phyloP scores from a whole-genome alignment of 2,113 vertebrate genomes.

The Delphinus delphis region DNA sequence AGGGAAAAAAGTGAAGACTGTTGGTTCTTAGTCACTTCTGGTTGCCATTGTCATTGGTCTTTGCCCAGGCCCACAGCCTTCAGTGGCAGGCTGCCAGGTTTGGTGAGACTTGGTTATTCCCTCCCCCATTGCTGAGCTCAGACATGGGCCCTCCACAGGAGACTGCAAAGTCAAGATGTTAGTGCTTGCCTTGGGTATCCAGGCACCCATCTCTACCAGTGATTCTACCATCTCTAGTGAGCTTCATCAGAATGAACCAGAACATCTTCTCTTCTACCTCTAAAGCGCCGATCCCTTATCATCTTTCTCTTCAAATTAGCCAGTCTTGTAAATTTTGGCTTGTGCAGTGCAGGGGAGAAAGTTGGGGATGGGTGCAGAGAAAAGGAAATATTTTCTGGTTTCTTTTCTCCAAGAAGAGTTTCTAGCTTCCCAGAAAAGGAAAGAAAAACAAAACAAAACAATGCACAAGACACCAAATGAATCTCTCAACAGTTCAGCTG shows the following conservation, averaged over 20 bases:
- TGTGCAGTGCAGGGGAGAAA: neutral
- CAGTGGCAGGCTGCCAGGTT: neutral
- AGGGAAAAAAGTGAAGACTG: neutral
- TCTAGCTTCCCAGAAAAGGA: neutral
- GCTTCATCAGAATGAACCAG: neutral
- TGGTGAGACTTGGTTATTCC: neutral
- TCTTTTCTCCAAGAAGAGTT: neutral
- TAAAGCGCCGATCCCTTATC: neutral
- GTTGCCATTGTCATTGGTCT: neutral
- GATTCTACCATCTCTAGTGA: neutral
- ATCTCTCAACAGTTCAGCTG: neutral
- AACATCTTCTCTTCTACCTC: neutral
- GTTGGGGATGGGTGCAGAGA: neutral
- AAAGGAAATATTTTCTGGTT: neutral
- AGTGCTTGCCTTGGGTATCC: neutral
- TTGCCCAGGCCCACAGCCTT: neutral
- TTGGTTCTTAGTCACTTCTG: slow-evolving; percentile 8
- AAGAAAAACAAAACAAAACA: neutral
- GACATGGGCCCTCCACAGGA: neutral
- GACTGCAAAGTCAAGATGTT: neutral
- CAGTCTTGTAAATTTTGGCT: neutral
- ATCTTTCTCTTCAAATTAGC: neutral
- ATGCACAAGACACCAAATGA: neutral
- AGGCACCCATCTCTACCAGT: neutral
- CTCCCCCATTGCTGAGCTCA: neutral